Evolutionary conservation across 2,797 vertebrate species (phyloP), one percentile per base, ranked within the genome.

Genomic region (Labroides dimidiatus): DNA sequence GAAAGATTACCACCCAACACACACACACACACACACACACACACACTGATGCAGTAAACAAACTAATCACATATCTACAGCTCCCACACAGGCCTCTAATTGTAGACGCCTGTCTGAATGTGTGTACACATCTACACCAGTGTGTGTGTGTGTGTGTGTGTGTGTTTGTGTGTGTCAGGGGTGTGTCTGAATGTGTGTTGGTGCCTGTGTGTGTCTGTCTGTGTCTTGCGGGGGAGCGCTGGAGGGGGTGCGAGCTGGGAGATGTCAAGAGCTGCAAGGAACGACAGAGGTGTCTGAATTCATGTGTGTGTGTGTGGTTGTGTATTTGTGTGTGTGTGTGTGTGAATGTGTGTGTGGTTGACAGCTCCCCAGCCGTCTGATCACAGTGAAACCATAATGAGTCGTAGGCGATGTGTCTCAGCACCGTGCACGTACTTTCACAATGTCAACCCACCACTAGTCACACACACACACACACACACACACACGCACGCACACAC

Each of bases 311-410:
- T 64, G 69, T 67, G 68, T 59, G 72, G 60, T 69, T 75, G 65
- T 67, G 54, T 61, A 70, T 64, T 57, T 58, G 57, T 59, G 73
- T 67, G 75, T 70, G 70, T 57, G 68, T 54, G 79, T 73, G 66
- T 56, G 60, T 60, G 57, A 57, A 71, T 67, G 75, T 70, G 70
- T 57, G 68, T 56, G 79, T 72, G 66, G 53, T 72, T 91, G 90
- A 89, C 88, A 91, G 87, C 83, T 89, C 87, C 85, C 80, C 57
- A 82, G 80, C 84, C 71, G 84, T 87, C 81, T 91, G 91, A 93
- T 93, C 90, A 91, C 86, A 90, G 88, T 84, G 77, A 84, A 88
- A 89, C 88, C 84, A 81, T 92, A 93, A 94, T 92, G 92, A 93
- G 89, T 89, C 75, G 89, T 87, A 86, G 92, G 91, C 84, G 87